Evolutionary conservation across 1,140 invertebrate genomes (phyloP), one percentile per base, ranked within the genome.

Genomic region (Pseudomyrmex pallidus): DNA sequence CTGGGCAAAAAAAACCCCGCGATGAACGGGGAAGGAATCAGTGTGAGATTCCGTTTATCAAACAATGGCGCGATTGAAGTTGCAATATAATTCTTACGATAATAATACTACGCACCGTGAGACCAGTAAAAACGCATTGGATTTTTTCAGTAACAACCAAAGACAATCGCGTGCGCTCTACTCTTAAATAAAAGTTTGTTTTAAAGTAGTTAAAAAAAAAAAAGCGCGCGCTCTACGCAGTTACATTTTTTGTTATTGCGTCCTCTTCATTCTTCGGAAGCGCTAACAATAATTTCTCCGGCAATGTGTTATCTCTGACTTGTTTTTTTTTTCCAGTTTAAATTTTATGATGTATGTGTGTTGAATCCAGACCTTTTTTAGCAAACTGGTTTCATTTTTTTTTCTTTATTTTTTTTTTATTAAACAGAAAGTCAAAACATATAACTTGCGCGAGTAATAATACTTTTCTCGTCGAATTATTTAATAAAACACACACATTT

Each of bases 21-120:
- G 52, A 17, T 15, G 25, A 52, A 17, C 35, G 35, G 54, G 57
- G 15, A 62, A 46, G 46, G 82, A 87, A 87, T 61, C 22, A 63
- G 48, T 35, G 57, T 22, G 35, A 61, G 78, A 61, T 73, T 44
- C 59, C 35, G 66, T 48, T 64, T 70, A 50, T 52, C 46, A 59
- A 70, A 63, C 54, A 35, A 61, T 56, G 85, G 72, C 78, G 52
- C 67, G 66, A 25, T 73, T 78, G 73, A 85, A 87, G 83, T 85
- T 83, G 74, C 67, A 22, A 83, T 22, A 63, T 25, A 84, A 61
- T 35, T 66, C 74, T 84, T 61, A 52, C 56, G 67, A 35, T 35
- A 35, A 63, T 66, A 73, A 74, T 59, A 63, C 67, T 74, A 86
- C 72, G 63, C 50, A 84, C 25, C 74, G 44, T 35, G 48, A 44